Conservation (phyloP, 2,797 vertebrate species). For the Spinus pinus region DNA sequence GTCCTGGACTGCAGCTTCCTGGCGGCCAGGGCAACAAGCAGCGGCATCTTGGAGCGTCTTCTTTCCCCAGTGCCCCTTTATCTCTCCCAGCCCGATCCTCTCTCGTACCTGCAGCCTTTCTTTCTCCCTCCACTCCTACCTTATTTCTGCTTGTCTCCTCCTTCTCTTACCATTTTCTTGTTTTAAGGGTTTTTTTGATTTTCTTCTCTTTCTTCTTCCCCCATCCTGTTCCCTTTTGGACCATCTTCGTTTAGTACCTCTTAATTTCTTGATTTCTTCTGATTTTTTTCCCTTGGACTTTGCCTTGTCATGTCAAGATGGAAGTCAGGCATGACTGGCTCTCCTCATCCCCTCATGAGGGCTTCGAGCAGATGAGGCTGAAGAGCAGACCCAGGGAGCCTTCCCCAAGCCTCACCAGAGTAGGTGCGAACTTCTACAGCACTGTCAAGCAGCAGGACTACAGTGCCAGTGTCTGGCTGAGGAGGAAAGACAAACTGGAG, state of each 20-base stretch:
- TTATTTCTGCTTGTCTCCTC: neutral
- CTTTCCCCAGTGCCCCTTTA: neutral
- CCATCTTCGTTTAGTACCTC: neutral
- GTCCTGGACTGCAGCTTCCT: conserved; percentile 32
- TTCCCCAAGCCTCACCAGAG: conserved; percentile 70
- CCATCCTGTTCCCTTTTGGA: neutral
- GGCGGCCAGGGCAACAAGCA: neutral
- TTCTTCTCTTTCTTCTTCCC: neutral
- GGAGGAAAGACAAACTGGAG: conserved; percentile 90
- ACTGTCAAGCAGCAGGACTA: conserved; percentile 92
- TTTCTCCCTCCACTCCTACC: neutral
- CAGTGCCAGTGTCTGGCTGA: conserved; percentile 91
- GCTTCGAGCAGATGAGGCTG: conserved; percentile 82
- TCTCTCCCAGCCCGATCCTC: neutral
- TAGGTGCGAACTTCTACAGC: conserved; percentile 81
- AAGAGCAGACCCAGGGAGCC: conserved; percentile 80
- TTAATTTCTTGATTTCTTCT: conserved; percentile 7
- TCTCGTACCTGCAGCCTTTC: conserved; percentile 5
- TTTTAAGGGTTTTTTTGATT: neutral
- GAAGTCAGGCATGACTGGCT: conserved; percentile 82
- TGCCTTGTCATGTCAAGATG: conserved; percentile 81
- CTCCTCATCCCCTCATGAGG: conserved; percentile 75
- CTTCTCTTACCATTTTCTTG: neutral
- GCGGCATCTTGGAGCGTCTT: neutral
- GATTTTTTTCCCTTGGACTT: conserved; percentile 36